Evolutionary conservation across 2,113 vertebrate species (phyloP).

Genomic region (Lamprologus ornatipinnis): DNA sequence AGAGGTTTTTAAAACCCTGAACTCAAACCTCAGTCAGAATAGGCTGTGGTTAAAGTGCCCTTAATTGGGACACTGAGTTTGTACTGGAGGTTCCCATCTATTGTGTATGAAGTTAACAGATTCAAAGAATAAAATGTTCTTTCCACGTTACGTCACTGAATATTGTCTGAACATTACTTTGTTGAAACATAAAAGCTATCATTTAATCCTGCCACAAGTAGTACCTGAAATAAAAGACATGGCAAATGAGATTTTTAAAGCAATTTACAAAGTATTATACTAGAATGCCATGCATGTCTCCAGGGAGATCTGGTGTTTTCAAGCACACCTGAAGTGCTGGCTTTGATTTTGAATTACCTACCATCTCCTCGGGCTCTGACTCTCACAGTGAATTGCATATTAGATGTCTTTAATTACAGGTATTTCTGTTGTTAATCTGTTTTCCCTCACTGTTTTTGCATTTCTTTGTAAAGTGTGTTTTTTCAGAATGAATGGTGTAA

Average conservation of each 20-base stretch:
- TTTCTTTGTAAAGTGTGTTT: background rate
- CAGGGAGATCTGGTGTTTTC: background rate
- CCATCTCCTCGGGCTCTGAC: background rate
- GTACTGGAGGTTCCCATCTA: background rate
- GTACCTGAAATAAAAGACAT: background rate
- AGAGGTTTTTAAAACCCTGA: background rate
- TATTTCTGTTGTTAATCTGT: constrained; percentile 7
- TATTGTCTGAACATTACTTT: background rate
- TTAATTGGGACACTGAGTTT: background rate
- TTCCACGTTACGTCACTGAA: background rate
- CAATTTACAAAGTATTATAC: constrained; percentile 4
- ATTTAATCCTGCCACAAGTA: background rate
- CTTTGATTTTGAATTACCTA: constrained; percentile 27
- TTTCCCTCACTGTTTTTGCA: background rate
- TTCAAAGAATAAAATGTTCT: background rate
- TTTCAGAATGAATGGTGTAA: background rate
- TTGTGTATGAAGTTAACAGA: background rate
- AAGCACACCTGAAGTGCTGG: constrained; percentile 3
- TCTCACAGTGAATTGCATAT: background rate
- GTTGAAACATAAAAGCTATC: background rate
- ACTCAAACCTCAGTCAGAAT: background rate
- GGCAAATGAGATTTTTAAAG: constrained; percentile 15
- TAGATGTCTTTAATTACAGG: constrained; percentile 17
- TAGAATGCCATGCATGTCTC: background rate
- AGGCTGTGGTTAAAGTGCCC: background rate